Base-by-base conservation (phyloP, 2,797 vertebrate genomes). In the Poecilia velifera region DNA sequence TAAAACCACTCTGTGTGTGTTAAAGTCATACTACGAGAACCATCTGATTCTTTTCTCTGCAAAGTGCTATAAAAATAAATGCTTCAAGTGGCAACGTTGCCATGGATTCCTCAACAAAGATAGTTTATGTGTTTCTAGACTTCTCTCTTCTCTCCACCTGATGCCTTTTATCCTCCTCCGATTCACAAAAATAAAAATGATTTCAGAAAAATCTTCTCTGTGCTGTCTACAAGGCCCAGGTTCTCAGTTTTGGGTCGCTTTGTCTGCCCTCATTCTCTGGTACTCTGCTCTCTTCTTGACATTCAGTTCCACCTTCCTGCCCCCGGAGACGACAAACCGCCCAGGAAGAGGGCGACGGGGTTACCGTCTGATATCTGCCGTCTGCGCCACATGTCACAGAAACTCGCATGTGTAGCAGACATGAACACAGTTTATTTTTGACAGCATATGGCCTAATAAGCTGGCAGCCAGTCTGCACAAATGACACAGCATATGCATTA, bases 1-100 rank as follows among this genome's bases (percentile, higher is more conserved):
- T 79, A 73, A 28, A 84, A 70, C 28, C 34, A 41, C 14, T 25
- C 64, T 68, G 16, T 72, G 51, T 46, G 78, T 78, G 43, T 66
- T n/a, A 83, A 28, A 72, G 43, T 84, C 49, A 41, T 79, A 66
- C 64, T 39, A 22, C 41, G 13, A 22, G 1, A 59, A 80, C 76
- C 79, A 91, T 90, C 89, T 88, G 85, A 79, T 82, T 78, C 75
- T n/a, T 57, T 77, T 89, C 70, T 82, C 76, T 82, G 77, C 77
- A 9, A 74, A 79, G 84, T 81, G 57, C 77, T 73, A 71, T 51
- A 80, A 55, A 85, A 73, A 81, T 78, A 57, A 51, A 22, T 25
- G 66, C 79, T 45, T 71, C 68, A 83, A 89, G 78, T 76, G 70
- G 84, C 72, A 85, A 84, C 64, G 88, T 87, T 92, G 86, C 85